Percentiles rank a stretch among this genome's conserved stretches.
phyloP scores from a whole-genome alignment of 2,113 vertebrate species.

The Aleadryas rufinucha region DNA sequence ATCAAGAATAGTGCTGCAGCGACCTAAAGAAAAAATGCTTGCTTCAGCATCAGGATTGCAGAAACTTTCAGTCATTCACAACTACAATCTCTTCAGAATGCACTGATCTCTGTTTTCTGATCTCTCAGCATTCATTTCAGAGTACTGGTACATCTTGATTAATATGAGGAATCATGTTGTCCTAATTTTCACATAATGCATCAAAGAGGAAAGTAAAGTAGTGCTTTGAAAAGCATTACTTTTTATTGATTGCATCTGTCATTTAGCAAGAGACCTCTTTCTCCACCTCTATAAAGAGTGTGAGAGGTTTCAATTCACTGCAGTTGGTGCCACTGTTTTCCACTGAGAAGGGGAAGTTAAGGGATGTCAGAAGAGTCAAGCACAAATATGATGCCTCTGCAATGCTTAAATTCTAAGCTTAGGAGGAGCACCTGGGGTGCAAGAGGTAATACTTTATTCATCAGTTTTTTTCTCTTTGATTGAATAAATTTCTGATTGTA shows the following conservation, averaged over 20 bases:
- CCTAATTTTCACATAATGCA: not conserved
- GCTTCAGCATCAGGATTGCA: not conserved
- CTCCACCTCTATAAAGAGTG: not conserved
- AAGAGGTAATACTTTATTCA: not conserved
- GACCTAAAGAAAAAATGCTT: not conserved
- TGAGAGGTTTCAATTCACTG: not conserved
- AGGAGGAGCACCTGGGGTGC: not conserved
- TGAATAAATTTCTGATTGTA: not conserved
- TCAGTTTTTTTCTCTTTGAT: not conserved
- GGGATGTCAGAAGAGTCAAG: not conserved
- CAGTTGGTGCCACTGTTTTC: not conserved
- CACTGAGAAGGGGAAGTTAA: not conserved
- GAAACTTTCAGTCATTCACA: not conserved
- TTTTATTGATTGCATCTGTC: not conserved
- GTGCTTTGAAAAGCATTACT: not conserved
- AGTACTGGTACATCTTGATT: not conserved
- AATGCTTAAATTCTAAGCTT: not conserved
- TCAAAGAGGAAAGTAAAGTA: not conserved
- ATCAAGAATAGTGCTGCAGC: slow-evolving; percentile 46
- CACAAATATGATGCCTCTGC: not conserved
- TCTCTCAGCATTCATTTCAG: not conserved
- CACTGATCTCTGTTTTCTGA: not conserved
- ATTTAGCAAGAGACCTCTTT: not conserved
- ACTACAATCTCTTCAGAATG: not conserved
- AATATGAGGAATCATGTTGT: not conserved